Evolutionary conservation across 2,888 invertebrate species (phyloP).

Genomic region (Trachelus troglodyta): DNA sequence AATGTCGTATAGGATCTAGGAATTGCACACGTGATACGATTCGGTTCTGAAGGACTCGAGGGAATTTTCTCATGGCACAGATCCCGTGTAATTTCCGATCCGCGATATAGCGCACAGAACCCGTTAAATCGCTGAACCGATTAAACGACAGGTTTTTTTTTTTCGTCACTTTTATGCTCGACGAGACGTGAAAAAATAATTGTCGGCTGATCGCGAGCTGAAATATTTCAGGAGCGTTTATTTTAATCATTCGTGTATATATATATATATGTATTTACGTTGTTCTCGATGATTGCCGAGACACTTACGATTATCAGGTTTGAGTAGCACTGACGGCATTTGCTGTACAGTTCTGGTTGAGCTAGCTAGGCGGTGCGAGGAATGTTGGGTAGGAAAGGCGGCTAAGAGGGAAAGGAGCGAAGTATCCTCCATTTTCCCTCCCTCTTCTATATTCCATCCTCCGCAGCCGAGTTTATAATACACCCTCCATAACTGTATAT

Average conservation of each 20-base stretch:
- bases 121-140: background rate
- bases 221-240: background rate
- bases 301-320: conserved; percentile 26
- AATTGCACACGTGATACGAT: background rate
- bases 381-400: conserved; percentile 22
- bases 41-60: background rate
- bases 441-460: conserved; percentile 12
- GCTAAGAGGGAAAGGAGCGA: conserved; percentile 36
- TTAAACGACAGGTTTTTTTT: background rate
- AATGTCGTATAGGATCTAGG: background rate
- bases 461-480: conserved; percentile 39
- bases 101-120: background rate
- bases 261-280: too few species aligned
- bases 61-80: background rate
- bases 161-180: background rate
- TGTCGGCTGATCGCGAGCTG: background rate
- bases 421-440: conserved; percentile 34
- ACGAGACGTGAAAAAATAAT: background rate
- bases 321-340: conserved; percentile 44
- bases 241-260: background rate
- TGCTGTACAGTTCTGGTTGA: conserved; percentile 49
- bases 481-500: conserved; percentile 48
- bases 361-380: conserved; percentile 15
- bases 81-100: background rate
- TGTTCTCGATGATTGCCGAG: too few species aligned